A percentile compares a stretch with the other conserved stretches of the same genome.
phyloP scores from a whole-genome alignment of 2,888 invertebrate species.

The Drosophila prolongata region DNA sequence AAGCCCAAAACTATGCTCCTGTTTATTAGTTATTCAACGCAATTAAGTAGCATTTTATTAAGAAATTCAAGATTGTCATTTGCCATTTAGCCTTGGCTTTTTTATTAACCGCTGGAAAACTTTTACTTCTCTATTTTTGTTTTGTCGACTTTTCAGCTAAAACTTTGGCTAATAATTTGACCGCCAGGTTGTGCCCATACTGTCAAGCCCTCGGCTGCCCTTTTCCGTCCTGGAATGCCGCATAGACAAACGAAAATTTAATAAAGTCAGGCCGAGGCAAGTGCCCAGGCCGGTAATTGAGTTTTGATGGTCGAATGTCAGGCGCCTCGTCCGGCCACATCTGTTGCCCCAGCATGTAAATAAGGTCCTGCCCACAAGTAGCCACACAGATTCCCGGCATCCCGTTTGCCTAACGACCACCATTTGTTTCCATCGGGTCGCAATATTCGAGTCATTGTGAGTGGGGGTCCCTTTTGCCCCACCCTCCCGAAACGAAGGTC shows the following conservation, averaged over 20 bases:
- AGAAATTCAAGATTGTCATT: neutral
- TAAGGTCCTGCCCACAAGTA: slow-evolving; percentile 20
- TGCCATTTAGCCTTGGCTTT: neutral
- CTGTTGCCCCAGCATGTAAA: slow-evolving; percentile 42
- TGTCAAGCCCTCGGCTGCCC: neutral
- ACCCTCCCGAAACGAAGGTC: neutral
- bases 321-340: slow-evolving; percentile 32
- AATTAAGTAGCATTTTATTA: neutral
- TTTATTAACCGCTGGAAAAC: neutral
- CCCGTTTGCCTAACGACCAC: slow-evolving; percentile 29
- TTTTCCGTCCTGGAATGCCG: neutral
- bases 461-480: slow-evolving; percentile 11
- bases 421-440: slow-evolving; percentile 36
- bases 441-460: slow-evolving; percentile 33
- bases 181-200: slow-evolving; percentile 32
- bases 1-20: neutral
- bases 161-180: slow-evolving; percentile 44
- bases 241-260: slow-evolving; percentile 48
- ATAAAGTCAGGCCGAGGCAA: slow-evolving; percentile 29
- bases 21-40: neutral
- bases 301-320: slow-evolving; percentile 53
- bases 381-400: slow-evolving; percentile 1
- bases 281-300: slow-evolving; percentile 37
- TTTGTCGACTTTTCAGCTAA: slow-evolving; percentile 31
- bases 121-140: neutral